Evolutionary conservation across 2,888 invertebrate species (phyloP).

Genomic region (Xylota sylvarum): DNA sequence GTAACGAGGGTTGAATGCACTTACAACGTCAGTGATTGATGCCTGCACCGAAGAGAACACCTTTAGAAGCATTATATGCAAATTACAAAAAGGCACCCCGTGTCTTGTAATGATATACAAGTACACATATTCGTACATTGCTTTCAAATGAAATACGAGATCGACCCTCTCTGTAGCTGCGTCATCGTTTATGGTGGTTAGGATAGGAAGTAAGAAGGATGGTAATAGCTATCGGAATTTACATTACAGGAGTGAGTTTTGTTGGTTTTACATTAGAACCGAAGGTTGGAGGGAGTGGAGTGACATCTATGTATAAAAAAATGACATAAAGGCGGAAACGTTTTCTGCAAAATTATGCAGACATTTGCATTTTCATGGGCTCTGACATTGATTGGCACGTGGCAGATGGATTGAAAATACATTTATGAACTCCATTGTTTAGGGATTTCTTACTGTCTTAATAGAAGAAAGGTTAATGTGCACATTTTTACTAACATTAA

Average conservation of each 20-base stretch:
- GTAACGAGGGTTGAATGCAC: slow-evolving; percentile 63
- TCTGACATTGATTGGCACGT: slow-evolving; percentile 46
- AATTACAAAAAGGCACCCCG: slow-evolving; percentile 60
- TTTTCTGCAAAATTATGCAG: slow-evolving; percentile 54
- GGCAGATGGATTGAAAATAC: slow-evolving; percentile 54
- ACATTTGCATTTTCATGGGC: slow-evolving; percentile 36
- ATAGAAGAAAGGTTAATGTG: neutral
- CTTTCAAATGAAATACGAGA: slow-evolving; percentile 37
- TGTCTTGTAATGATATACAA: slow-evolving; percentile 54
- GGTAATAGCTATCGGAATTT: slow-evolving; percentile 29
- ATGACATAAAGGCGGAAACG: slow-evolving; percentile 62
- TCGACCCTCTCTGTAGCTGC: slow-evolving; percentile 24
- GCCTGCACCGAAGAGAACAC: slow-evolving; percentile 44
- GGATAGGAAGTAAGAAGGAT: slow-evolving; percentile 37
- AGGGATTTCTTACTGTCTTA: neutral
- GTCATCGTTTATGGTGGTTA: slow-evolving; percentile 20
- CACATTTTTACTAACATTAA: neutral
- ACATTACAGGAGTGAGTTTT: slow-evolving; percentile 16
- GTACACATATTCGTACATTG: neutral
- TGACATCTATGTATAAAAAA: slow-evolving; percentile 61
- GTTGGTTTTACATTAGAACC: slow-evolving; percentile 10
- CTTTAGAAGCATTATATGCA: slow-evolving; percentile 55
- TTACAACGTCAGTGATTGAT: slow-evolving; percentile 24
- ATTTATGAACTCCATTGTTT: slow-evolving; percentile 34
- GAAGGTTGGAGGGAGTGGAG: slow-evolving; percentile 17